Conservation (phyloP, 2,113 vertebrate genomes). For the Odontesthes bonariensis region DNA sequence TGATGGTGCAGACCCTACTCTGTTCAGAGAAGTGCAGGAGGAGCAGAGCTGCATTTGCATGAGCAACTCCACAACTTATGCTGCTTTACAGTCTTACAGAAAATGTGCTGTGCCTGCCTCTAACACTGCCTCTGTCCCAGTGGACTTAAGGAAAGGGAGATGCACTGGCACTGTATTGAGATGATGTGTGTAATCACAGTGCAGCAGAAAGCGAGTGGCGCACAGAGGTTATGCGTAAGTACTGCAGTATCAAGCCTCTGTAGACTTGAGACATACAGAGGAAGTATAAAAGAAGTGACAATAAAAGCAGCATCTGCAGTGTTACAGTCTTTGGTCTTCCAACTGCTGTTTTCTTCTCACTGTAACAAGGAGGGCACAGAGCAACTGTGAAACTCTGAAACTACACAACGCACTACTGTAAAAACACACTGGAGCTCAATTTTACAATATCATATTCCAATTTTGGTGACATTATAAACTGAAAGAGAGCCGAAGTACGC, state of each 20-base stretch:
- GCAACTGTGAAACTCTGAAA: not conserved
- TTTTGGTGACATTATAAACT: not conserved
- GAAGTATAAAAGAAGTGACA: slow-evolving; percentile 22
- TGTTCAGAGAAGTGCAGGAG: slow-evolving; percentile 14
- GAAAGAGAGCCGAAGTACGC: not conserved
- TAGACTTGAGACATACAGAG: slow-evolving; percentile 24
- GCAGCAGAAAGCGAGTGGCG: slow-evolving; percentile 41
- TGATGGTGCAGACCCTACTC: slow-evolving; percentile 9
- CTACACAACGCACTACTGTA: not conserved
- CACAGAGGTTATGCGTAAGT: slow-evolving; percentile 51
- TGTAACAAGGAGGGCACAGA: not conserved
- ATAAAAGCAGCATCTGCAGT: slow-evolving; percentile 48
- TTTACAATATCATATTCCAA: slow-evolving; percentile 1
- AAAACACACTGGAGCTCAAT: not conserved
- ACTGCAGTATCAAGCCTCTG: slow-evolving; percentile 62
- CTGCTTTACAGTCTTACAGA: slow-evolving; percentile 10
- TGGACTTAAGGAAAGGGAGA: slow-evolving; percentile 21
- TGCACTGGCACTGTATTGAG: slow-evolving; percentile 46
- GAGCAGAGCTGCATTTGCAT: not conserved
- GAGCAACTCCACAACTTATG: slow-evolving; percentile 16
- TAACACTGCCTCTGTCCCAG: slow-evolving; percentile 8
- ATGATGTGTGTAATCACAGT: slow-evolving; percentile 64
- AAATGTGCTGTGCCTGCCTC: slow-evolving; percentile 1
- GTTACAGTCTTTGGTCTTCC: slow-evolving; percentile 16
- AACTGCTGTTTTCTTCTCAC: slow-evolving; percentile 5